Percentiles rank a stretch among this genome's conserved stretches.
phyloP scores from a whole-genome alignment of 1,140 invertebrate genomes.

The Zeugodacus cucurbitae region DNA sequence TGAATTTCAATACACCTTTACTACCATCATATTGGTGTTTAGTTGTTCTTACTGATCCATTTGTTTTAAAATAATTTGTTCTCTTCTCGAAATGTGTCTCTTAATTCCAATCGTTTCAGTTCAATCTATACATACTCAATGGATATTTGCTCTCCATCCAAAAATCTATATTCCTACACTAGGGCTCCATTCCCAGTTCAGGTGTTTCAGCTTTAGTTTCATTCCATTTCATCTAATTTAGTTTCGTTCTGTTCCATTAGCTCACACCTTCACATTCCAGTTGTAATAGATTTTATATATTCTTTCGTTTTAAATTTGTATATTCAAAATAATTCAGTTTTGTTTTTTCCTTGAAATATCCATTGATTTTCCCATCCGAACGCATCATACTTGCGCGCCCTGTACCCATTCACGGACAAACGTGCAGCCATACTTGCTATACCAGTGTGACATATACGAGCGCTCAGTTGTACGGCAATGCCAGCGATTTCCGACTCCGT shows the following conservation, averaged over 20 bases:
- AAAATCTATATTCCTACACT: no score
- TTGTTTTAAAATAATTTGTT: no score
- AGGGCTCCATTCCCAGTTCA: background rate
- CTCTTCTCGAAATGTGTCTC: no score
- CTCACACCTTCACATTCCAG: background rate
- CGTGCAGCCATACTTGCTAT: slow-evolving; percentile 43
- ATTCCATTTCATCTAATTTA: background rate
- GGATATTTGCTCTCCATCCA: no score
- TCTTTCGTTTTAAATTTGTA: background rate
- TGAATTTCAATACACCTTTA: no score
- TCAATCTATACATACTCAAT: no score
- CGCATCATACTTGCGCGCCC: background rate
- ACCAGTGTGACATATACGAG: slow-evolving; percentile 48
- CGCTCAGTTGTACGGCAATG: slow-evolving; percentile 44
- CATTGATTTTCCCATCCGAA: slow-evolving; percentile 36
- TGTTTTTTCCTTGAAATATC: background rate
- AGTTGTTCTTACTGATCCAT: no score
- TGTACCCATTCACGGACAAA: slow-evolving; percentile 37
- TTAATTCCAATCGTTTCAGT: no score
- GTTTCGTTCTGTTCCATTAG: background rate
- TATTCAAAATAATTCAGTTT: background rate
- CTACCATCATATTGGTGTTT: no score
- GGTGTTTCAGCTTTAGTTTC: background rate
- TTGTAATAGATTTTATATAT: background rate
- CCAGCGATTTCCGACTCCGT: slow-evolving; percentile 45